Evolutionary conservation across 2,113 vertebrate genomes (phyloP), one percentile per base, ranked within the genome.

Genomic region (Pangasianodon hypophthalmus): DNA sequence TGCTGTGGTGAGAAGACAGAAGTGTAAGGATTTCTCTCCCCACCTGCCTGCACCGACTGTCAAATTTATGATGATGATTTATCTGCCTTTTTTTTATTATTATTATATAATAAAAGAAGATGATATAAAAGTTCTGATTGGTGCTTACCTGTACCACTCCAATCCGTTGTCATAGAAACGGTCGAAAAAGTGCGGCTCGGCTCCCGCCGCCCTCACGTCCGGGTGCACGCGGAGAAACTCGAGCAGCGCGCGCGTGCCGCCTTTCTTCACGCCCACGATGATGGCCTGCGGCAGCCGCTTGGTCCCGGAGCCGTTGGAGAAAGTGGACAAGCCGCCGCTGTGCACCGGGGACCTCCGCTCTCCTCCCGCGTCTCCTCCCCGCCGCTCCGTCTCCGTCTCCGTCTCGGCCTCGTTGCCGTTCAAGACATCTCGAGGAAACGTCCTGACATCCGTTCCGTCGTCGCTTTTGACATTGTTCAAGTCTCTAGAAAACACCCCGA

Each of bases 201-300:
- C 97, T 88, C 97, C 97, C 91, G 97, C 97, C 46, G 97, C 97
- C 71, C 97, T 95, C 93, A 97, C 96, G 95, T 98, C 97, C 0
- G 97, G 97, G 71, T 97, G 97, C 52, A 98, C 96, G 77, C 97
- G 95, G 85, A 98, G 95, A 58, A 98, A 98, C 96, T 98, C 98
- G 82, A 98, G 96, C 95, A 98, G 95, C 84, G 97, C 98, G 89
- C 97, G 95, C 83, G 97, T 98, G 3, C 97, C 98, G 85, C 97
- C 97, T 92, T 98, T 98, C 96, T 98, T 98, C 95, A 98, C 97
- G 21, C 97, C 97, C 93, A 98, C 97, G 95, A 98, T 98, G 94
- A 98, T 96, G 79, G 98, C 97, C 93, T 98, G 97, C 46, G 97
- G 98, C 91, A 98, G 95, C 94, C 97, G 97, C 95, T 98, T 98